A percentile compares a stretch with the other conserved stretches of the same genome.
Conservation (phyloP, 1,140 invertebrate species). For the Tetramorium simillimum region DNA sequence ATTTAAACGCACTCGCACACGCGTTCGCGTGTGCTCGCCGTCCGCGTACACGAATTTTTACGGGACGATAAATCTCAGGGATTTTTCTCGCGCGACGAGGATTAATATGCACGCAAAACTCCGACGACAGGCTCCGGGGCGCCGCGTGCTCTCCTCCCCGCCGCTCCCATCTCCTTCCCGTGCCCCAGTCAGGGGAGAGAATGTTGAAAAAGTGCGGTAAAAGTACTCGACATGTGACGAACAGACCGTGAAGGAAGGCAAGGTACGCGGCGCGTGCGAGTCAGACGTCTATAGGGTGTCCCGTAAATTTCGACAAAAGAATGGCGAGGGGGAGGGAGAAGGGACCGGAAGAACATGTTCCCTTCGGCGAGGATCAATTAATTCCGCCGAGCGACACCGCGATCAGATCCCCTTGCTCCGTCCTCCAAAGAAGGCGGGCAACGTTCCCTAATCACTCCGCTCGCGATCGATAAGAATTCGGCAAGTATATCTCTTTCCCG, state of each 20-base stretch:
- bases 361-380: constrained; percentile 57
- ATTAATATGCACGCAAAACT: constrained; percentile 61
- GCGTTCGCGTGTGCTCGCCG: background rate
- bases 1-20: background rate
- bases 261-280: constrained; percentile 65
- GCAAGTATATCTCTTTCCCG: constrained; percentile 4
- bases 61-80: constrained; percentile 52
- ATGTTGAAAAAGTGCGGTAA: constrained; percentile 76
- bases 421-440: background rate
- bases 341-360: constrained; percentile 5
- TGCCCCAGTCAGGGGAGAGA: constrained; percentile 63
- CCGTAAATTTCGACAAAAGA: constrained; percentile 56
- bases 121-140: constrained; percentile 19
- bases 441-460: background rate
- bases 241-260: constrained; percentile 78
- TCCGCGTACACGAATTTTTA: constrained; percentile 26
- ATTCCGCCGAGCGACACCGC: constrained; percentile 48
- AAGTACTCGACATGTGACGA: constrained; percentile 79
- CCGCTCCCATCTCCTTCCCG: background rate
- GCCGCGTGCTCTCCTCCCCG: background rate
- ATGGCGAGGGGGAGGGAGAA: background rate
- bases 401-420: background rate
- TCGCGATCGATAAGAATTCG: constrained; percentile 60
- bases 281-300: constrained; percentile 70
- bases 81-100: constrained; percentile 57